Conservation (phyloP, 1,140 invertebrate species). For the Ganaspis sp. region DNA sequence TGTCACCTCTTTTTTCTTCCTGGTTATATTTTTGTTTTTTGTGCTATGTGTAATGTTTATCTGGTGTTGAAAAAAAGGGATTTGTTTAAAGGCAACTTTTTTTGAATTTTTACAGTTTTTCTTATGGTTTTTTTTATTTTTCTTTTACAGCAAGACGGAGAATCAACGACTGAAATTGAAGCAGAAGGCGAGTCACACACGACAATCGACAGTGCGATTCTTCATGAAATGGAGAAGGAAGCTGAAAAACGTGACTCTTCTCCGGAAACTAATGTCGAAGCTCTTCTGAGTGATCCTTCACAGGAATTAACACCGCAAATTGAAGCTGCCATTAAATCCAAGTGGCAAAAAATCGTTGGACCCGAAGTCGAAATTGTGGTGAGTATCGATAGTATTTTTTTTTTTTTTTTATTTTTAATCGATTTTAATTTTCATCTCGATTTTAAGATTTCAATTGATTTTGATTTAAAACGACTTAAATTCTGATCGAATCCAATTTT, state of each 20-base stretch:
- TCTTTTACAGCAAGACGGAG: constrained; percentile 71
- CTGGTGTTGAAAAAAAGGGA: not conserved
- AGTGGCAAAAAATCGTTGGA: constrained; percentile 91
- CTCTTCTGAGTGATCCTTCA: constrained; percentile 76
- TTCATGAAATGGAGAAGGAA: constrained; percentile 77
- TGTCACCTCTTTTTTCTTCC: too few species aligned
- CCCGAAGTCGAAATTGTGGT: constrained; percentile 91
- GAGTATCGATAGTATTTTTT: too few species aligned
- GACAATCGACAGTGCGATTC: constrained; percentile 79
- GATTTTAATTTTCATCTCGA: too few species aligned
- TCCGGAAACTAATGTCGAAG: constrained; percentile 73
- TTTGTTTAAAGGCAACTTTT: not conserved
- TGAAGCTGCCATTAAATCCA: constrained; percentile 86
- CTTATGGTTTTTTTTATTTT: not conserved
- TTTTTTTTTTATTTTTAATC: too few species aligned
- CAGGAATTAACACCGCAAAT: constrained; percentile 82
- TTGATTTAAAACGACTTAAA: too few species aligned
- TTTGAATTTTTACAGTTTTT: not conserved
- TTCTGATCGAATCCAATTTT: too few species aligned
- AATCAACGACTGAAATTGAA: constrained; percentile 81
- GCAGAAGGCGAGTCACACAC: constrained; percentile 81
- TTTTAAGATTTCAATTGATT: too few species aligned
- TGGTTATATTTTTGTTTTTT: too few species aligned
- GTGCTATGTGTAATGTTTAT: too few species aligned
- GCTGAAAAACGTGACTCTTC: constrained; percentile 80